phyloP scores from a whole-genome alignment of 2,113 vertebrate genomes.

The Myiozetetes cayanensis region DNA sequence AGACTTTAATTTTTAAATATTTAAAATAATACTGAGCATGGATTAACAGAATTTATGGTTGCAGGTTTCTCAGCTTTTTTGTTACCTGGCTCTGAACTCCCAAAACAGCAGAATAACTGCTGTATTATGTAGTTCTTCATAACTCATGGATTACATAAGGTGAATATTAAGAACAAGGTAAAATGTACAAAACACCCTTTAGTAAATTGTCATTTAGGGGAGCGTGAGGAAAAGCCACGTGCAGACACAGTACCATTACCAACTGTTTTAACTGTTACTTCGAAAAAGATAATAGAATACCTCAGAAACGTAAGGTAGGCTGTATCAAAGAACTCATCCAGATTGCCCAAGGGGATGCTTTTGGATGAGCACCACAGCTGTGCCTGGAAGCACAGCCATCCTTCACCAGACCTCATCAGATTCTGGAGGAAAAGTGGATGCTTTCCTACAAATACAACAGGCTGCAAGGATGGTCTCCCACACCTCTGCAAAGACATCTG shows the following conservation, averaged over 20 bases:
- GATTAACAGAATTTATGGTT: not conserved
- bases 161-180: not conserved
- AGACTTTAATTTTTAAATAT: not conserved
- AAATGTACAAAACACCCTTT: not conserved
- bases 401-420: not conserved
- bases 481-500: not conserved
- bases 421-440: not conserved
- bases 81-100: not conserved
- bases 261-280: not conserved
- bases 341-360: not conserved
- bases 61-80: not conserved
- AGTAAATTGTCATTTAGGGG: not conserved
- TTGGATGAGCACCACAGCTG: not conserved
- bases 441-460: not conserved
- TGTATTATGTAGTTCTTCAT: not conserved
- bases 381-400: not conserved
- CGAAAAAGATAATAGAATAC: not conserved
- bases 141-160: not conserved
- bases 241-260: not conserved
- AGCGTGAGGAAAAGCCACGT: not conserved
- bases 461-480: rapidly evolving
- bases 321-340: not conserved
- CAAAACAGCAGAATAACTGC: not conserved
- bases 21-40: not conserved
- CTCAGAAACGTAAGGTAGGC: not conserved